Conservation (phyloP, 2,797 vertebrate species). For the Diplodus sargus region DNA sequence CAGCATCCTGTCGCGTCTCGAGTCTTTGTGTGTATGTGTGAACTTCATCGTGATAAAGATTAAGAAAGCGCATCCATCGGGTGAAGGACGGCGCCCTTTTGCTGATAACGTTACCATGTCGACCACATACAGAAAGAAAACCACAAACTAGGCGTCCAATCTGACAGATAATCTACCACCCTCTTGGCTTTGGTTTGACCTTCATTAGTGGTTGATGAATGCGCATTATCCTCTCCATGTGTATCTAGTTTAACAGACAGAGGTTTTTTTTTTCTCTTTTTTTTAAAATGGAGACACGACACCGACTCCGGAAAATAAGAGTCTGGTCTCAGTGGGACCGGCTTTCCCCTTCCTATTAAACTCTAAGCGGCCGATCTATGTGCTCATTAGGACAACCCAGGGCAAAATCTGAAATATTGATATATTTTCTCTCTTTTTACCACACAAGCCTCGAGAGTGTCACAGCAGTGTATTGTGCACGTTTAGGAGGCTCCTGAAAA, state of each 20-base stretch:
- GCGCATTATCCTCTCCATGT: constrained; percentile 3
- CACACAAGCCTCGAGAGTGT: constrained; percentile 12
- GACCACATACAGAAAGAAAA: background rate
- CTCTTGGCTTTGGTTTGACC: constrained; percentile 1
- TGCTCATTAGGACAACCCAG: constrained; percentile 36
- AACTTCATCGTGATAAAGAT: background rate
- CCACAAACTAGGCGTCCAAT: constrained; percentile 5
- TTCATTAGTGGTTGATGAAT: constrained; percentile 12
- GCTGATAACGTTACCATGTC: background rate
- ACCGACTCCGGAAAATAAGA: constrained; percentile 22
- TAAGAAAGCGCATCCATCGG: background rate
- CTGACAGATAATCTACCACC: constrained; percentile 11
- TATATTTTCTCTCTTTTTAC: constrained; percentile 34
- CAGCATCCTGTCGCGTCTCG: background rate
- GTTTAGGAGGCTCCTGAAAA: background rate
- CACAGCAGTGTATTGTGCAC: constrained; percentile 27
- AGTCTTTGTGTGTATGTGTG: background rate
- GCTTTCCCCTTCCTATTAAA: constrained; percentile 54
- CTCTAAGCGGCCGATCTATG: constrained; percentile 40
- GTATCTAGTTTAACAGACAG: constrained; percentile 19
- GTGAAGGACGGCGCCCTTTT: background rate
- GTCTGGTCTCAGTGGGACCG: constrained; percentile 25
- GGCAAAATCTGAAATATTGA: constrained; percentile 59
- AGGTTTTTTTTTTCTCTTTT: constrained; percentile 2
- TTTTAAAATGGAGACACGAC: constrained; percentile 17